Base-by-base conservation (phyloP, 2,113 vertebrate species). In the Sula dactylatra region DNA sequence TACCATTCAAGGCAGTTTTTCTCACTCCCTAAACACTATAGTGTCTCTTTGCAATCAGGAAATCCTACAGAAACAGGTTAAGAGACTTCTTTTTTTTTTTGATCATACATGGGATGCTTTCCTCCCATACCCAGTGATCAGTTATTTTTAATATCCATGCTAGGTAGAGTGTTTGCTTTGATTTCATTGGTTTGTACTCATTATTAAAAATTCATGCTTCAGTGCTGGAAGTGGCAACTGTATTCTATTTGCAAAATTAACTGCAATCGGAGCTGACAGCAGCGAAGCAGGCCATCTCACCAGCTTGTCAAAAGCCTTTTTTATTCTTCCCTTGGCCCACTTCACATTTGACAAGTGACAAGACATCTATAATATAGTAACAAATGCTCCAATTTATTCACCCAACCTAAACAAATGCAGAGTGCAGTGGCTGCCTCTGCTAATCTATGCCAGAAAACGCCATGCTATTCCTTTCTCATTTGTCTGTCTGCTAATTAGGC, bases 301-400 rank as follows among this genome's bases (percentile, higher is more conserved):
- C 31, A 70, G 92, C 95, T 93, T 94, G 93, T 96, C 91, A 96
- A 96, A 93, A 96, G 95, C 81, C 91, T 94, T 94, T 97, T 97
- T 97, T 93, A 96, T 96, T 96, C 97, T 97, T 95, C 95, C 95
- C 95, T 94, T 94, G 97, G 97, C 98, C 98, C 94, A 98, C 98
- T 98, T 98, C 98, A 97, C 96, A 92, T 97, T 94, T 97, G 97
- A 98, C 97, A 98, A 98, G 97, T 92, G 97, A 98, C 96, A 96
- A 95, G 97, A 94, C 94, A 79, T 96, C 97, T 96, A 93, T 97
- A 96, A 98, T 95, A 97, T 77, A 93, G 98, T 97, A 98, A 98
- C 98, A 99, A 99, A 98, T 93, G 97, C 91, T 95, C 97, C 98
- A 96, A 98, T 98, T 98, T 98, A 98, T 98, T 98, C 98, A 98